Evolutionary conservation across 2,797 vertebrate genomes (phyloP).

Genomic region (Phoeniculus purpureus): DNA sequence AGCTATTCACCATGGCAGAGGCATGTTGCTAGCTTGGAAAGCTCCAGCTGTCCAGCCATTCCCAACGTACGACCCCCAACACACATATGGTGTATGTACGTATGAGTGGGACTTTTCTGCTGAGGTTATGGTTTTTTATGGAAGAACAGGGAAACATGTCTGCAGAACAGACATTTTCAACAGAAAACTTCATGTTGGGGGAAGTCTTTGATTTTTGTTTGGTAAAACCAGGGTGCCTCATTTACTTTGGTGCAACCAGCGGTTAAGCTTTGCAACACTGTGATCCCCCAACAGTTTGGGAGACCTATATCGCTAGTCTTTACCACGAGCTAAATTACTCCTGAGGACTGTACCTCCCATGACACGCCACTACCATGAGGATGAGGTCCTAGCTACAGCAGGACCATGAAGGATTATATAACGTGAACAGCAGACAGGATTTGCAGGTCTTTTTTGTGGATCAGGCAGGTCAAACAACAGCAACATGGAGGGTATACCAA

Average conservation of each 20-base stretch:
- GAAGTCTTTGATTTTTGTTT: neutral
- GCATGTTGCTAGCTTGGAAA: neutral
- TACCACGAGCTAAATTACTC: neutral
- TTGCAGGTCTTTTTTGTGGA: neutral
- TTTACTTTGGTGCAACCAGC: neutral
- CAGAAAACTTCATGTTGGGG: neutral
- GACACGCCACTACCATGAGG: neutral
- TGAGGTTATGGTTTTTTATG: neutral
- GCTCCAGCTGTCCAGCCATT: neutral
- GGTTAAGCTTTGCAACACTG: neutral
- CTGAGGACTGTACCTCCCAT: neutral
- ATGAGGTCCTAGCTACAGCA: neutral
- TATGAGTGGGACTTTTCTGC: neutral
- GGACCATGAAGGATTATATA: neutral
- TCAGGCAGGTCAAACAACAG: neutral
- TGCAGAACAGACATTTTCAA: neutral
- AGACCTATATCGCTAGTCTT: neutral
- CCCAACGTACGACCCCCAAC: fast-evolving
- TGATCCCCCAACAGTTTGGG: fast-evolving
- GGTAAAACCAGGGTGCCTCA: neutral
- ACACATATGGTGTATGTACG: fast-evolving
- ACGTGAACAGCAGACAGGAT: neutral
- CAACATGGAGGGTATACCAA: neutral
- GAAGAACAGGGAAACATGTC: neutral
- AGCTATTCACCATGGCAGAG: neutral